phyloP scores from a whole-genome alignment of 2,888 invertebrate genomes.

The Chironomus riparius region DNA sequence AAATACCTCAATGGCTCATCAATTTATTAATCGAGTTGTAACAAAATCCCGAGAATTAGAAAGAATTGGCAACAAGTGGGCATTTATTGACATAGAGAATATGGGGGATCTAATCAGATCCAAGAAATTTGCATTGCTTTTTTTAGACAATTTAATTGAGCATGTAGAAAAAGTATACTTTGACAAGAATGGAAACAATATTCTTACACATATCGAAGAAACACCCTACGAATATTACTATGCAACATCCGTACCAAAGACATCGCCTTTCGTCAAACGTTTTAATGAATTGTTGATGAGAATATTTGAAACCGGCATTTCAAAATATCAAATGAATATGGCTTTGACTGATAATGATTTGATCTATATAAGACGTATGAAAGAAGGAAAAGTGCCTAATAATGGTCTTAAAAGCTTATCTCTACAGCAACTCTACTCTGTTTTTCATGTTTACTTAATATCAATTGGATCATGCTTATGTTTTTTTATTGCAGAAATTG shows the following conservation, averaged over 20 bases:
- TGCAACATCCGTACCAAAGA: constrained; percentile 7
- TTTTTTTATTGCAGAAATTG: not conserved
- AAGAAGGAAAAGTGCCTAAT: not conserved
- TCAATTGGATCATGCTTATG: not conserved
- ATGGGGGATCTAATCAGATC: not conserved
- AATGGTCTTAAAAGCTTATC: not conserved
- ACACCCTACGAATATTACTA: constrained; percentile 8
- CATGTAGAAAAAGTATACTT: not conserved
- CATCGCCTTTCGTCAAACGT: not conserved
- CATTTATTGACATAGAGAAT: constrained; percentile 5
- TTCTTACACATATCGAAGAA: not conserved
- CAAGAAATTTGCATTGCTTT: not conserved
- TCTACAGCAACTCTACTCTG: not conserved
- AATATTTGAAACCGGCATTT: constrained; percentile 1
- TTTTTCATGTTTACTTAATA: not conserved
- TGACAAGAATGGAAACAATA: not conserved
- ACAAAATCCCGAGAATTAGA: not conserved
- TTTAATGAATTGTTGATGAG: constrained; percentile 4
- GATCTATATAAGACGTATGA: not conserved
- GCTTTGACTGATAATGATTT: constrained; percentile 4
- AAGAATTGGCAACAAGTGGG: not conserved
- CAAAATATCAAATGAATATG: constrained; percentile 10
- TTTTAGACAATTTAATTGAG: not conserved
- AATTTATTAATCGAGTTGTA: not conserved
- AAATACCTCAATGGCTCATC: constrained; percentile 1